phyloP scores from a whole-genome alignment of 2,888 invertebrate genomes.

The Chrysopilus asiliformis region DNA sequence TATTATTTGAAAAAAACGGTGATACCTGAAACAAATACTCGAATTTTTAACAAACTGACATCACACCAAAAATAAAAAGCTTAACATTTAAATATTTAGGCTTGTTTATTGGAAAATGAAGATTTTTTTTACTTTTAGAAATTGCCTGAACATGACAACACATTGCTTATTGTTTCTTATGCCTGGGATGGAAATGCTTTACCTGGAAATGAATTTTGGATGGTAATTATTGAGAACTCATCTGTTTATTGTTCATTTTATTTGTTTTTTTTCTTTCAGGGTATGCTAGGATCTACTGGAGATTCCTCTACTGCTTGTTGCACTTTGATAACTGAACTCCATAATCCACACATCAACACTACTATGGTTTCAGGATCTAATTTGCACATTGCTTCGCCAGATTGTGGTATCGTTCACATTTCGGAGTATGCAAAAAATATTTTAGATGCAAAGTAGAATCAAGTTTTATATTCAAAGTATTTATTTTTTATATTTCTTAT shows the following conservation, averaged over 20 bases:
- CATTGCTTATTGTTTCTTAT: constrained; percentile 49
- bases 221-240: too few relatives aligned
- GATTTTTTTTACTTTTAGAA: constrained; percentile 1
- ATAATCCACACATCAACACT: constrained; percentile 41
- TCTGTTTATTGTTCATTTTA: constrained; percentile 1
- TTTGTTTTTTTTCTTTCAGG: background rate
- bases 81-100: too few relatives aligned
- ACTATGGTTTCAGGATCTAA: constrained; percentile 38
- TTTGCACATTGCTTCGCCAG: constrained; percentile 38
- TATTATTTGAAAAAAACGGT: too few relatives aligned
- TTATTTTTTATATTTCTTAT: too few relatives aligned
- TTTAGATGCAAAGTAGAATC: too few relatives aligned
- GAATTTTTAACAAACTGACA: too few relatives aligned
- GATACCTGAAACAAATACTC: too few relatives aligned
- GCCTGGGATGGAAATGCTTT: constrained; percentile 61
- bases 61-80: too few relatives aligned
- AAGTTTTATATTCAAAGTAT: too few relatives aligned
- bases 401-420: constrained; percentile 28
- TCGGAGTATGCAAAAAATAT: constrained; percentile 21
- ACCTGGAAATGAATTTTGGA: constrained; percentile 64
- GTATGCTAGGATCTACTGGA: constrained; percentile 34
- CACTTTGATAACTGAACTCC: constrained; percentile 43
- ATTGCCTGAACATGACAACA: constrained; percentile 35
- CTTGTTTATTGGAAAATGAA: too few relatives aligned
- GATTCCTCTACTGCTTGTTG: constrained; percentile 47